Evolutionary conservation across 2,888 invertebrate species (phyloP), one percentile per base, ranked within the genome.

Genomic region (Luperina testacea): DNA sequence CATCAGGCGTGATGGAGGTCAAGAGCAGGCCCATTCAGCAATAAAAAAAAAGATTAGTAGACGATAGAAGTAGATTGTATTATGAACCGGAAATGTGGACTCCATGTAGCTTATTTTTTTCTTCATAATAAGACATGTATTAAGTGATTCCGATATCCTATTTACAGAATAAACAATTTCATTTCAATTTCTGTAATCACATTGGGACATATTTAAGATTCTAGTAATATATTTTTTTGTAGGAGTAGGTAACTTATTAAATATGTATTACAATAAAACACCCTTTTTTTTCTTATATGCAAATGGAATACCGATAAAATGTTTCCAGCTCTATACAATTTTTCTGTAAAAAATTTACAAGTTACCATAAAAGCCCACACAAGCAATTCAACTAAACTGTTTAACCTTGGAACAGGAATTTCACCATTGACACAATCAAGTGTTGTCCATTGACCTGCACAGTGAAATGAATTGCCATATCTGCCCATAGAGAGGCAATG

Each of bases 401-500:
- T 74, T 59, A 68, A 67, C 86, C 83, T 83, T 86, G 73, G 48
- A 59, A 78, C 27, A 24, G 64, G 70, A 86, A 82, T 78, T 86
- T 74, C 84, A 74, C 71, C 63, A 86, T 64, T 71, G 65, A 53
- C 78, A 77, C 64, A 72, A 82, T 63, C n/a, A 45, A 53, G 77
- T 63, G 53, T 53, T 42, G 63, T 73, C 53, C 70, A 73, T 64
- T 74, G 61, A 53, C 48, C 48, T 57, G 51, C 38, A 69, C 48
- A 61, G 64, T 53, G 48, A 61, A 63, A 65, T 80, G 53, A n/a
- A 15, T 69, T 64, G 42, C 59, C n/a, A 69, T 57, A 51, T 76
- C 3, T 63, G 38, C 11, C 24, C 24, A 38, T 27, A 38, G 24
- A 38, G 11, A 61, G 0, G 17, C 4, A 77, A 32, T 11, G 45